Conservation (phyloP, 2,797 vertebrate species). For the Enteromius fasciolatus region DNA sequence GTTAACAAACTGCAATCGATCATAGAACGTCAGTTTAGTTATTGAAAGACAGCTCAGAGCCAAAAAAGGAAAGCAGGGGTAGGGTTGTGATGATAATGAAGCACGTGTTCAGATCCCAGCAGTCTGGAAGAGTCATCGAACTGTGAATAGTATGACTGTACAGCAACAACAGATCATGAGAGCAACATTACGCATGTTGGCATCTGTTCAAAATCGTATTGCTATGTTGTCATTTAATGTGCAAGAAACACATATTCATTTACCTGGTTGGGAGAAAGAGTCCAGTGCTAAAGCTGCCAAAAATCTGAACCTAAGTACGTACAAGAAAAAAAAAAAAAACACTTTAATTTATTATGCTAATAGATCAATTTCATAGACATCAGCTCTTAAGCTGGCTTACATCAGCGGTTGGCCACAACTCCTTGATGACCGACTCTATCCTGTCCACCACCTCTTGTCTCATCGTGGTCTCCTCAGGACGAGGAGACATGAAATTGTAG, state of each 20-base stretch:
- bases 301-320: conserved; percentile 90
- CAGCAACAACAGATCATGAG: not conserved
- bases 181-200: not conserved
- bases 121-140: not conserved
- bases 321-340: conserved; percentile 24
- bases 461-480: conserved; percentile 95
- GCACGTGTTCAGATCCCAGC: not conserved
- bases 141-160: conserved; percentile 5
- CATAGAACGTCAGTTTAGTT: not conserved
- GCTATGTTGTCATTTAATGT: not conserved
- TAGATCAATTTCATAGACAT: not conserved
- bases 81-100: not conserved
- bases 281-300: conserved; percentile 98
- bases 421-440: conserved; percentile 94
- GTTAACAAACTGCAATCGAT: not conserved
- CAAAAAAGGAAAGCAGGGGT: not conserved
- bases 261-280: conserved; percentile 98
- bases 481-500: conserved; percentile 97
- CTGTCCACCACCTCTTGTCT: conserved; percentile 95
- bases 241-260: conserved; percentile 53
- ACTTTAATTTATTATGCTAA: not conserved
- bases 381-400: conserved; percentile 75
- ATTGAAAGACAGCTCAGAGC: not conserved
- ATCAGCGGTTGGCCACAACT: conserved; percentile 94
- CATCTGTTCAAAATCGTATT: not conserved